These are phyloP conservation scores for Cantharis rustica DNA, from an alignment of 2,888 invertebrate species.

Conservation along the genomic window DNA sequence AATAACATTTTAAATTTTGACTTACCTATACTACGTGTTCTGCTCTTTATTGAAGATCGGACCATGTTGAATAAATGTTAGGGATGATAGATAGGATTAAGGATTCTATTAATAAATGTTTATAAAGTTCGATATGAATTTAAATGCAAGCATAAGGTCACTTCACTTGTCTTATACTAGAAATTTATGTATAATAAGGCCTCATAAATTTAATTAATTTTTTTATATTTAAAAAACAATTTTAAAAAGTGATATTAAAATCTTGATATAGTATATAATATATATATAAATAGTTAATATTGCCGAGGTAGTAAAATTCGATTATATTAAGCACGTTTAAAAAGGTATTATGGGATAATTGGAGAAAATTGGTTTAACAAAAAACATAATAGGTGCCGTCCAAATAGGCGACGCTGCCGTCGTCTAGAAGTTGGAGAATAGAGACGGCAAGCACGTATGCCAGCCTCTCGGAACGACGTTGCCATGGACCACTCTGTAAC, in stretches of 20 bases:
- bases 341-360: conserved; percentile 15
- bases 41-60: conserved; percentile 50
- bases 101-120: background rate
- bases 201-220: conserved; percentile 20
- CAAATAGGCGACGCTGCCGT: conserved; percentile 60
- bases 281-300: conserved; percentile 33
- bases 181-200: conserved; percentile 27
- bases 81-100: conserved; percentile 17
- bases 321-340: conserved; percentile 26
- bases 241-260: conserved; percentile 37
- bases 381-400: conserved; percentile 57
- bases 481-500: conserved; percentile 55
- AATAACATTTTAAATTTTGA: conserved; percentile 4
- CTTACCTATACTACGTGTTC: conserved; percentile 50
- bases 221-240: conserved; percentile 21
- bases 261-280: conserved; percentile 32
- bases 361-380: conserved; percentile 34
- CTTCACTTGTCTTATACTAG: conserved; percentile 34
- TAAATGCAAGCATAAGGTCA: conserved; percentile 47
- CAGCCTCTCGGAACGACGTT: conserved; percentile 46
- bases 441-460: conserved; percentile 51
- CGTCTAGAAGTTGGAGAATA: conserved; percentile 60
- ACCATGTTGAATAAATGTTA: conserved; percentile 41
- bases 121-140: conserved; percentile 38
- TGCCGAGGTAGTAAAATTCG: conserved; percentile 43